These are phyloP conservation scores for Romanogobio albipinnatus DNA, from an alignment of 2,113 vertebrate species.

Conservation along the genomic window DNA sequence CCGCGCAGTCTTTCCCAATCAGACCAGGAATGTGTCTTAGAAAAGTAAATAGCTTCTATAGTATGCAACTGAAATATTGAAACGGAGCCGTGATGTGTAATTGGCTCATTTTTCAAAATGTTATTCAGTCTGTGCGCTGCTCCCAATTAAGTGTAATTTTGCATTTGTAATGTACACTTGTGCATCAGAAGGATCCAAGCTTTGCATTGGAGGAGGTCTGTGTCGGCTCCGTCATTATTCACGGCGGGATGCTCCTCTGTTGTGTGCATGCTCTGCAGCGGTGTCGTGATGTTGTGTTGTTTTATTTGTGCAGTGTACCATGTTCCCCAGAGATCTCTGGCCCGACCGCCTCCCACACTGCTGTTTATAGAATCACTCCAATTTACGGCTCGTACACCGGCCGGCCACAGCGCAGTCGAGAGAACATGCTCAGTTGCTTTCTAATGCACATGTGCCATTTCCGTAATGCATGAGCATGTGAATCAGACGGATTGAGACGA, in stretches of 20 bases:
- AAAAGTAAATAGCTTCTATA: background rate
- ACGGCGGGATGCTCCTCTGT: background rate
- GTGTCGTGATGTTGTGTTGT: constrained; percentile 19
- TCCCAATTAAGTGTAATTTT: background rate
- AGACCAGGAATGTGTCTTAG: background rate
- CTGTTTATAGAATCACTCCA: constrained; percentile 53
- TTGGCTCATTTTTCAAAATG: constrained; percentile 30
- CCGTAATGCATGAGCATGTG: background rate
- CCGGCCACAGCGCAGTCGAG: background rate
- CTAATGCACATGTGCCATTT: background rate
- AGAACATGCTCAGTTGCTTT: background rate
- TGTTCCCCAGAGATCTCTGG: constrained; percentile 32
- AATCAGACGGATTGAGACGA: background rate
- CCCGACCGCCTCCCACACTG: constrained; percentile 25
- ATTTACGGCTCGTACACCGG: constrained; percentile 45
- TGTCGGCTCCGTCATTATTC: background rate
- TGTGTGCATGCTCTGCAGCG: background rate
- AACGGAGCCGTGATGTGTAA: background rate
- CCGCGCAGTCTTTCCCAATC: background rate
- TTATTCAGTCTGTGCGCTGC: background rate
- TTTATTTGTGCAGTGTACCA: constrained; percentile 37
- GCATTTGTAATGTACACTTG: background rate
- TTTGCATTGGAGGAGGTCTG: background rate
- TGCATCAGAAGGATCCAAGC: background rate
- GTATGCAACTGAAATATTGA: background rate